Base-by-base conservation (phyloP, 2,888 invertebrate species). In the Lymantria dispar region DNA sequence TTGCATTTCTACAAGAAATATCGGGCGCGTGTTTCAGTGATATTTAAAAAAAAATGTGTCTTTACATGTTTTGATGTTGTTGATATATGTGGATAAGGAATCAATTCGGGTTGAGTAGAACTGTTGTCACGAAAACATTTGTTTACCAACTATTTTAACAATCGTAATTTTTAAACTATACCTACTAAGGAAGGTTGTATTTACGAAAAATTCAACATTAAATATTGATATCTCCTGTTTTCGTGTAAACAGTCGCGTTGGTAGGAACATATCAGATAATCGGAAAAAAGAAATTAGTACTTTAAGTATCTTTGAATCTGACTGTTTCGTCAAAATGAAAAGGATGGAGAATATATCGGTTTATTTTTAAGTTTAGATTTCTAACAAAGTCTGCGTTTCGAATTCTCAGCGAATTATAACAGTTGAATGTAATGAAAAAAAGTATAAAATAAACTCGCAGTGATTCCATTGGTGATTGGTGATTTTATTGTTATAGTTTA, bases 21-120 rank as follows among this genome's bases (percentile, higher is more conserved):
- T 14, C 30, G 5, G 44, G 53, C 40, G 50, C 56, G 48, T 67
- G 65, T 72, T 71, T 74, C 73, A 80, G 78, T 80, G 78, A 64
- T 58, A 56, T 62, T 67, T 58, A 50, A 66, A 70, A 33, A n/a
- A 49, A 60, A 48, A 67, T 63, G 77, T 80, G 83, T 87, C 81
- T 85, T 85, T 84, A 85, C 83, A 85, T 90, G 87, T 90, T 88
- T 90, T 83, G 89, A 87, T 91, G 91, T 91, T 91, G 90, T 91
- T 91, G 82, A 87, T 87, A 82, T 70, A 82, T 88, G 87, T 89
- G 87, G 77, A 75, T 87, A 86, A 87, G 89, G 90, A 90, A 90
- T 89, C 88, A 78, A 77, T 76, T 79, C 80, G 86, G 85, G 80
- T 78, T 75, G 71, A 58, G 65, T 63, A 63, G 31, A 47, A 51